Percentiles rank a stretch among this genome's conserved stretches.
Conservation (phyloP, 2,797 vertebrate genomes). For the Thaleichthys pacificus region DNA sequence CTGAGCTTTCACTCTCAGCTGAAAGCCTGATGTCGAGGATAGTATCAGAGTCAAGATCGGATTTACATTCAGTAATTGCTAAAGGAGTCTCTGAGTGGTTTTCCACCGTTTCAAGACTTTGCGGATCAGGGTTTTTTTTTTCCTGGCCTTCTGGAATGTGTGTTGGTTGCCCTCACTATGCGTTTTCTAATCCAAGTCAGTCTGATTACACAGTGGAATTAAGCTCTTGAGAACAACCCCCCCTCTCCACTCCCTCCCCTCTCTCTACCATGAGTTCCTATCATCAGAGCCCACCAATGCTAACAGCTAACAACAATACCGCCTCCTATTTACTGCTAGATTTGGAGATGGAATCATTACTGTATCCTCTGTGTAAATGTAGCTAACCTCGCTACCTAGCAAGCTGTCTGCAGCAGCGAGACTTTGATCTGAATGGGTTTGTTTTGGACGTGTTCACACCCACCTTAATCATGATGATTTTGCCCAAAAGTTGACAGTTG, state of each 20-base stretch:
- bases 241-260: no score
- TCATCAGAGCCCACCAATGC: not conserved
- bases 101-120: not conserved
- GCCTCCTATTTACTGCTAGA: not conserved
- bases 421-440: slow-evolving; percentile 52
- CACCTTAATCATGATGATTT: slow-evolving; percentile 37
- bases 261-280: not conserved
- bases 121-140: slow-evolving; percentile 4
- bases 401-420: slow-evolving; percentile 41
- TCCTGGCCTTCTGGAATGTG: slow-evolving; percentile 37
- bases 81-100: not conserved
- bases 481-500: slow-evolving; percentile 48
- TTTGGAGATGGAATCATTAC: slow-evolving; percentile 4
- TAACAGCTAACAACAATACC: not conserved
- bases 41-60: slow-evolving; percentile 24
- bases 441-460: slow-evolving; percentile 56
- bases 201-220: slow-evolving; percentile 44
- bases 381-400: slow-evolving; percentile 26
- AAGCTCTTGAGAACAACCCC: slow-evolving; percentile 29
- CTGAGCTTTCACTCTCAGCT: slow-evolving; percentile 52
- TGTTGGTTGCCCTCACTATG: slow-evolving; percentile 27
- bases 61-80: slow-evolving; percentile 38
- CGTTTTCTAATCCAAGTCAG: slow-evolving; percentile 44
- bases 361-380: slow-evolving; percentile 23
- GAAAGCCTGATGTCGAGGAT: slow-evolving; percentile 41